Conservation (phyloP, 1,140 invertebrate species). For the Diplogasteroides magnus region DNA sequence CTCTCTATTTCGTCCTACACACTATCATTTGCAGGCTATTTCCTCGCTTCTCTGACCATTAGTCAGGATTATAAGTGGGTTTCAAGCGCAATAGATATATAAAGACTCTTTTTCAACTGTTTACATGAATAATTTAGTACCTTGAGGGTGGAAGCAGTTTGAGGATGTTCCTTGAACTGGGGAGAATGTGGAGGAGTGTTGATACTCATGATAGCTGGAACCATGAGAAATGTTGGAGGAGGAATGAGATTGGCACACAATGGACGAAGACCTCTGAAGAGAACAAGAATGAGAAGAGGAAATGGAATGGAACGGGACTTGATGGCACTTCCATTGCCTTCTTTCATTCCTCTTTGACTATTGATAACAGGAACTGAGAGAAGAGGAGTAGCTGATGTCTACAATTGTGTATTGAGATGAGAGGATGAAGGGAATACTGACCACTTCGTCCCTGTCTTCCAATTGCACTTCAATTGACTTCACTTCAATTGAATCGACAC, state of each 20-base stretch:
- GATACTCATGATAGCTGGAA: slow-evolving; percentile 28
- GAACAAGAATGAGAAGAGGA: neutral
- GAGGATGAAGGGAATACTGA: neutral
- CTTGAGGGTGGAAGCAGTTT: slow-evolving; percentile 8
- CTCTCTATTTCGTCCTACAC: no score
- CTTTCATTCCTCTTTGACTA: slow-evolving; percentile 3
- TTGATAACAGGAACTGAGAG: slow-evolving; percentile 12
- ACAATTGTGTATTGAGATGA: no score
- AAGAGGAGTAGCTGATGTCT: no score
- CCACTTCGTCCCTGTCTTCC: no score
- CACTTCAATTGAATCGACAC: no score
- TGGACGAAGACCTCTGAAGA: neutral
- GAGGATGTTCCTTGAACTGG: slow-evolving; percentile 5
- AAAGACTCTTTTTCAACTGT: neutral
- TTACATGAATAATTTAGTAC: neutral
- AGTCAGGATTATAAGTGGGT: no score
- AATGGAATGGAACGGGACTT: no score
- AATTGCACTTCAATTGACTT: no score
- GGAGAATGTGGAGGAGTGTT: slow-evolving; percentile 21
- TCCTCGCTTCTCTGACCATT: no score
- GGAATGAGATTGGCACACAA: slow-evolving; percentile 9
- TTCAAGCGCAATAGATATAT: no score
- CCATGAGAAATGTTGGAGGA: slow-evolving; percentile 31
- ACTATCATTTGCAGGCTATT: no score
- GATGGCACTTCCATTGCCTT: neutral